phyloP scores from a whole-genome alignment of 2,888 invertebrate genomes.

The Eudemis profundana region DNA sequence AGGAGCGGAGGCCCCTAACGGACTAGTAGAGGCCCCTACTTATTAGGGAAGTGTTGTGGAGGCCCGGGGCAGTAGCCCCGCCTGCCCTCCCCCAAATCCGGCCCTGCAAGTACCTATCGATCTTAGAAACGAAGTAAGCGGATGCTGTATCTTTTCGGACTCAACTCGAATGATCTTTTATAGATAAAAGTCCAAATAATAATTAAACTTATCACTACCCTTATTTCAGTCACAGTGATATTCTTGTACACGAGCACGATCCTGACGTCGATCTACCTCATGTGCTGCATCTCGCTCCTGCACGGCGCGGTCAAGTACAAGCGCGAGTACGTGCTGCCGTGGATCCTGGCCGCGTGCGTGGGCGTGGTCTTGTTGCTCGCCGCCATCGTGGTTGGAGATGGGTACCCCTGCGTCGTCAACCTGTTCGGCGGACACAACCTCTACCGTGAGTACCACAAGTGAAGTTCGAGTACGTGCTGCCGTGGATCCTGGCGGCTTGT shows the following conservation, averaged over 20 bases:
- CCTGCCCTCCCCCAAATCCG: too few species aligned
- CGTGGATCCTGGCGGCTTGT: not conserved
- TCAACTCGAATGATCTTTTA: too few species aligned
- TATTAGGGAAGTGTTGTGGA: too few species aligned
- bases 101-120: too few species aligned
- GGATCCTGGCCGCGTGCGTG: conserved; percentile 77
- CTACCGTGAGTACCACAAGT: conserved; percentile 71
- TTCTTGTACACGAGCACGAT: conserved; percentile 78
- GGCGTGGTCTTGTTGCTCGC: conserved; percentile 68
- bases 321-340: conserved; percentile 77
- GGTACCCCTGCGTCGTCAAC: conserved; percentile 72
- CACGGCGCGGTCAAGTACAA: conserved; percentile 80
- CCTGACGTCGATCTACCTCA: conserved; percentile 75
- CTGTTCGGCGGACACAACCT: conserved; percentile 76
- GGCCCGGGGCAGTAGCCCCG: too few species aligned
- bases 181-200: too few species aligned
- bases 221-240: conserved; percentile 76
- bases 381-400: conserved; percentile 70
- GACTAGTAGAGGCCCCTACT: too few species aligned
- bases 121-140: too few species aligned
- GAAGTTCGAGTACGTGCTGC: not conserved
- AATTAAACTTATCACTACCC: not conserved
- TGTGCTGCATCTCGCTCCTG: conserved; percentile 78
- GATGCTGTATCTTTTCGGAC: too few species aligned
- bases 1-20: too few species aligned